Evolutionary conservation across 2,113 vertebrate species (phyloP).

Genomic region (Otis tarda): DNA sequence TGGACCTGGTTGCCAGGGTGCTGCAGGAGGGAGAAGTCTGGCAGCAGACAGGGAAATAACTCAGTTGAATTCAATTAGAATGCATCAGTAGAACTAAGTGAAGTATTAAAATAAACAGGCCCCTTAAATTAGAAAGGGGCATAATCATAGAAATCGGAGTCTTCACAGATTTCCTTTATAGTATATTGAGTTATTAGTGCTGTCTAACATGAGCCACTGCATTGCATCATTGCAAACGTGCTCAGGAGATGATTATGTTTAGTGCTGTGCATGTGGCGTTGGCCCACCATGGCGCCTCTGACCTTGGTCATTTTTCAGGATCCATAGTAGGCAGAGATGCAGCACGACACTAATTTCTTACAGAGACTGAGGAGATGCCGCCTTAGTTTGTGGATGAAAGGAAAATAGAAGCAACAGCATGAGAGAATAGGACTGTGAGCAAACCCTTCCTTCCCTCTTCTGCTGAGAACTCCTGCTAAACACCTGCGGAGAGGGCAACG

Average conservation of each 20-base stretch:
- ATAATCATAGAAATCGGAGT: neutral
- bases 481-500: neutral
- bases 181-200: neutral
- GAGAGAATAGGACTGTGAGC: neutral
- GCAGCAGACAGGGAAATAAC: neutral
- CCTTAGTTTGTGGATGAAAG: neutral
- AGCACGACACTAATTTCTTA: neutral
- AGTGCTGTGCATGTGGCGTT: rapidly evolving
- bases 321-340: neutral
- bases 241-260: neutral
- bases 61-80: constrained; percentile 4
- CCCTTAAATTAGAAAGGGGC: neutral
- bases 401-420: neutral
- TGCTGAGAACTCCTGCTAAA: neutral
- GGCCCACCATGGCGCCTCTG: neutral
- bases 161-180: neutral
- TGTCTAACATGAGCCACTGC: neutral
- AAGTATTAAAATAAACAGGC: constrained; percentile 1
- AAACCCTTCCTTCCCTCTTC: neutral
- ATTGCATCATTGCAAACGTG: rapidly evolving
- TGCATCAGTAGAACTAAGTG: neutral
- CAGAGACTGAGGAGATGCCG: neutral
- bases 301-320: neutral
- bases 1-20: neutral
- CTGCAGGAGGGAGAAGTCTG: neutral